Evolutionary conservation across 2,113 vertebrate genomes (phyloP), one percentile per base, ranked within the genome.

Genomic region (Campylorhamphus procurvoides): DNA sequence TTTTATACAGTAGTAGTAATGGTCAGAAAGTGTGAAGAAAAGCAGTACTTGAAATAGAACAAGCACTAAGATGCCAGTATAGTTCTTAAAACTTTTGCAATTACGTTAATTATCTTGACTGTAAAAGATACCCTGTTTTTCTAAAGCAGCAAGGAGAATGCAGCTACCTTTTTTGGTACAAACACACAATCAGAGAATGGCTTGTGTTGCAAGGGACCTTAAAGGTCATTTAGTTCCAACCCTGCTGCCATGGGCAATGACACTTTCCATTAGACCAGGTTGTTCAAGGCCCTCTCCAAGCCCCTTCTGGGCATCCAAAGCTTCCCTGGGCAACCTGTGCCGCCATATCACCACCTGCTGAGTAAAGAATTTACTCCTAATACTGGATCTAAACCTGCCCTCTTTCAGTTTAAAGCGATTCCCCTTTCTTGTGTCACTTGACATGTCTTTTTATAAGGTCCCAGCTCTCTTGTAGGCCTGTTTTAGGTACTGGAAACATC

Each of bases 11-110:
- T 39, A 31, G 42, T 53, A 23, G 39, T 55, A 44, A 42, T n/a
- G 50, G n/a, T 50, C 37, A 39, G 59, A 80, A 91, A 77, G 31
- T 42, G 18, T 73, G 37, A 86, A 80, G 59, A 62, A 92, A 81
- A 80, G 19, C 59, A 42, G 25, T 58, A n/a, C 18, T 50, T 69
- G 1, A 4, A 86, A 62, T 73, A 58, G 49, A 83, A 28, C 31
- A 77, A 80, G 11, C 25, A 29, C 39, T 56, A 24, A 56, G 58
- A 69, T 81, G 14, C 28, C 52, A 28, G 9, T 47, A 22, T 42
- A 35, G 29, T 35, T 67, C 56, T 82, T 75, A 23, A 74, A 89
- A 55, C n/a, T 71, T 33, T 33, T 25, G 18, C 29, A 78, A 46
- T 90, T 58, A 42, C n/a, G 23, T 58, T 78, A 8, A n/a, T 75